These are phyloP conservation scores for Aphidius gifuensis DNA, from an alignment of 1,140 invertebrate genomes.

Conservation along the genomic window DNA sequence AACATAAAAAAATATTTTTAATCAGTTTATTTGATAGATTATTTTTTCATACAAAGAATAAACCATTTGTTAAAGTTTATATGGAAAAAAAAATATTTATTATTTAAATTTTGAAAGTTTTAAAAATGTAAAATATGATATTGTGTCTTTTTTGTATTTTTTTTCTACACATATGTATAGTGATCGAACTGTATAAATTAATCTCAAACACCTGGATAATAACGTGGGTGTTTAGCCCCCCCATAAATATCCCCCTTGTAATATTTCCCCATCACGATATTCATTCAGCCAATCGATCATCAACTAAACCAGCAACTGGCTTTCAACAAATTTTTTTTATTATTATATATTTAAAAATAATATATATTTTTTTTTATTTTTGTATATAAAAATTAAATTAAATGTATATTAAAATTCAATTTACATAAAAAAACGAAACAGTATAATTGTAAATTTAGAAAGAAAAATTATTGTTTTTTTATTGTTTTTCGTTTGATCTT, in stretches of 20 bases:
- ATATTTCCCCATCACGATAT: not conserved
- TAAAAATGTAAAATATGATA: no score
- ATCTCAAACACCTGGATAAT: constrained; percentile 39
- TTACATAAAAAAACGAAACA: no score
- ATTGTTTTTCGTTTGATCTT: no score
- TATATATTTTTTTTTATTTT: not conserved
- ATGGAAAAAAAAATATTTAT: no score
- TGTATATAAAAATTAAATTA: no score
- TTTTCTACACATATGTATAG: constrained; percentile 4
- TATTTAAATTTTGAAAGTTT: no score
- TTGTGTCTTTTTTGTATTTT: no score
- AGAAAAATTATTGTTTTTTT: no score
- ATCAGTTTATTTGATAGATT: not conserved
- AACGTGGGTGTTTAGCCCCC: constrained; percentile 30
- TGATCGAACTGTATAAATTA: constrained; percentile 37
- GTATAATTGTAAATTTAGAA: no score
- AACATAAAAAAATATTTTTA: not conserved
- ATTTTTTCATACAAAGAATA: not conserved
- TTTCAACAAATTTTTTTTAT: not conserved
- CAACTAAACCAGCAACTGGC: not conserved
- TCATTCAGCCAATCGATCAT: not conserved
- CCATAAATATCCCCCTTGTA: constrained; percentile 13
- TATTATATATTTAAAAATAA: not conserved
- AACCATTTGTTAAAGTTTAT: no score
- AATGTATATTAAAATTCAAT: not conserved